Base-by-base conservation (phyloP, 1,140 invertebrate genomes). In the Drosophila aff. region DNA sequence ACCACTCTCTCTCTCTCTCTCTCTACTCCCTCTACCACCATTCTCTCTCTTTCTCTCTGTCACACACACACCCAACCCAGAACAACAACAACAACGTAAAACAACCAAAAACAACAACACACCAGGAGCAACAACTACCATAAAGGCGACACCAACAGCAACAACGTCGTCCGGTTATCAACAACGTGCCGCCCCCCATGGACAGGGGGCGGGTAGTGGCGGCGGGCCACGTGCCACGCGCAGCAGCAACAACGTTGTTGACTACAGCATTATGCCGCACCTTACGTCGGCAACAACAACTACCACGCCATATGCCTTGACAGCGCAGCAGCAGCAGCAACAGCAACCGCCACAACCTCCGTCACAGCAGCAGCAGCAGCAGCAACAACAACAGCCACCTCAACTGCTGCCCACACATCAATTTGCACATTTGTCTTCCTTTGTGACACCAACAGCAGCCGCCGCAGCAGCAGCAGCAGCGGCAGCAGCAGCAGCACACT, bases 381-480 rank as follows among this genome's bases (percentile, higher is more conserved):
- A 62, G 15, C 75, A 81, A 44, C 67, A 40, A 43, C 62, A 67
- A 44, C 68, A 58, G 44, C 71, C 71, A 50, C 71, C 71, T 38
- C 77, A 76, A 41, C 57, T 83, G 71, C 47, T 77, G 60, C 82
- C 82, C 40, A 74, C 82, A 26, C 83, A 86, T 67, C 82, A 86
- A 64, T 87, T 89, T 75, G 74, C 79, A 55, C 89, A 91, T 62
- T 79, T 87, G 84, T 87, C 84, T 72, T 89, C 84, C 73, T 87
- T 87, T 78, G 82, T 81, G 61, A 75, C 82, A 47, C 82, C 82
- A 36, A 55, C 78, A 41, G 67, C 64, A 66, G 66, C 66, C 26
- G 65, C 77, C 18, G 67, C 63, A 50, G 65, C 65, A 50, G 65
- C 75, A 41, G 74, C 82, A 59, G 68, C 82, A 50, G 50, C 71